These are phyloP conservation scores for Agrochola macilenta DNA, from an alignment of 2,888 invertebrate species.

Conservation along the genomic window DNA sequence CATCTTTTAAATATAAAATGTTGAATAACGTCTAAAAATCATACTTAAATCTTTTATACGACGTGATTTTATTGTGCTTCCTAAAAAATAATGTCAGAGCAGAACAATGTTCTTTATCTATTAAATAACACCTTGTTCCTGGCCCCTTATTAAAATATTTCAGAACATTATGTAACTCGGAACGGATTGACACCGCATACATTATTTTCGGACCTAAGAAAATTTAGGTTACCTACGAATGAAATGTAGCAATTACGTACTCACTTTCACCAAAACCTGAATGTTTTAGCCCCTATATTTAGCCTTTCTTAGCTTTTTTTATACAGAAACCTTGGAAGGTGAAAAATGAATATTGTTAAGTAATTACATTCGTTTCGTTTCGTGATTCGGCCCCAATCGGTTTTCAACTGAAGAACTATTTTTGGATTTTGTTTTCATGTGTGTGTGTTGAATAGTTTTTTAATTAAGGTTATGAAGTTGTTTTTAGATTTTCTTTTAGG, in stretches of 20 bases:
- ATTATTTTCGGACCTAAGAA: background rate
- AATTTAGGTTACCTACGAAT: background rate
- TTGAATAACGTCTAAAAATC: background rate
- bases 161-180: background rate
- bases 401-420: constrained; percentile 45
- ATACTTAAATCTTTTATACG: background rate
- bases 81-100: background rate
- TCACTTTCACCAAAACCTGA: constrained; percentile 40
- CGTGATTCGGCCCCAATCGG: constrained; percentile 56
- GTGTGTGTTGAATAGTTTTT: constrained; percentile 37
- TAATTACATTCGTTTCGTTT: constrained; percentile 59
- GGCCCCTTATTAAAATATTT: background rate
- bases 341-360: constrained; percentile 68
- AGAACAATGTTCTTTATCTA: background rate
- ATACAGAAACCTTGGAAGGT: constrained; percentile 59
- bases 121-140: background rate
- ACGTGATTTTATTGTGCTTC: background rate
- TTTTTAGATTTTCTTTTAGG: constrained; percentile 1
- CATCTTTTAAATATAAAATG: background rate
- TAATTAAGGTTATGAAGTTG: constrained; percentile 34
- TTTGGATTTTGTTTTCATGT: constrained; percentile 46
- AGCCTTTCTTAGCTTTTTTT: constrained; percentile 38
- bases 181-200: background rate
- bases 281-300: constrained; percentile 38
- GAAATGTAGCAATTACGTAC: constrained; percentile 46